A percentile compares a stretch with the other conserved stretches of the same genome.
phyloP scores from a whole-genome alignment of 92 coral and sea anemone genomes.

The Bergia puertoricense region DNA sequence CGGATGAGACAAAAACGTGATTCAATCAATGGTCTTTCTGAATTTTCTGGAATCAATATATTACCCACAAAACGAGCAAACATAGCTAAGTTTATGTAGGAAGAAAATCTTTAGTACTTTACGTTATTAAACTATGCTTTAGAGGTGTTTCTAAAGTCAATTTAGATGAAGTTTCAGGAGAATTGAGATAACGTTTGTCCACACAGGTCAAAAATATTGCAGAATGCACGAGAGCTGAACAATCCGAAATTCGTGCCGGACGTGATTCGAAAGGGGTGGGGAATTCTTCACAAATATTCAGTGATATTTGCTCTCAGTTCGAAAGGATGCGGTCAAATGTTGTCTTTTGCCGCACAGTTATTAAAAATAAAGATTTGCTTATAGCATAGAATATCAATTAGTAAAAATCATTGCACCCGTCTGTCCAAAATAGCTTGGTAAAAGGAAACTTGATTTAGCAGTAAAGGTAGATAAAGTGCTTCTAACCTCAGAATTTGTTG shows the following conservation, averaged over 20 bases:
- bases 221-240: neutral
- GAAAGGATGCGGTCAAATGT: conserved; percentile 15
- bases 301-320: conserved; percentile 29
- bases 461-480: neutral
- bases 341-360: conserved; percentile 3
- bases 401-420: neutral
- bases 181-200: too few relatives aligned
- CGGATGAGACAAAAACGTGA: too few relatives aligned
- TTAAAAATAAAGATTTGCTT: conserved; percentile 1
- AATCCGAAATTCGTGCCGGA: neutral
- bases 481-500: neutral
- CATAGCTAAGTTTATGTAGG: too few relatives aligned
- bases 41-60: too few relatives aligned
- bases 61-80: too few relatives aligned
- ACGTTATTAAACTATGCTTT: too few relatives aligned
- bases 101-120: too few relatives aligned
- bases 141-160: too few relatives aligned
- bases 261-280: neutral
- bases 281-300: neutral
- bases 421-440: neutral
- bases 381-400: neutral
- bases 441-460: neutral
- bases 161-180: neutral
- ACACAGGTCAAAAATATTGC: neutral
- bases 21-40: too few relatives aligned